Base-by-base conservation (phyloP, 1,140 invertebrate genomes). In the Meloidogyne floridensis region DNA sequence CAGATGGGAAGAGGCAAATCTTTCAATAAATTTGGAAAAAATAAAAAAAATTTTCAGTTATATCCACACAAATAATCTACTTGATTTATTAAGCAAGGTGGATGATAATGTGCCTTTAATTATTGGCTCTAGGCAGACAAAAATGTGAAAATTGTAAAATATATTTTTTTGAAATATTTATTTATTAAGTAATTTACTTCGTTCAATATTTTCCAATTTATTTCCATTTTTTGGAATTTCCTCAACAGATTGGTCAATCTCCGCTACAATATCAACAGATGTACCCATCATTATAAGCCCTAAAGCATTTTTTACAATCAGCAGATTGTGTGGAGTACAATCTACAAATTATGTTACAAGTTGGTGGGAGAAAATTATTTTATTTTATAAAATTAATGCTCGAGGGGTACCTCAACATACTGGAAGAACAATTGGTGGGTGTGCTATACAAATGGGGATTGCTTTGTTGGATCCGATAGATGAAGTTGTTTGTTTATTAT, bases 11-110 rank as follows among this genome's bases (percentile, higher is more conserved):
- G 6, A 79, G 77, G 77, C 42, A 75, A 32, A 43, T 13, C 20
- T 32, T 32, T 32, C 18, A 3, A 42, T 9, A 42, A 11, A 75
- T 13, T 51, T 5, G 51, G 10, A 32, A 32, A 20, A 56, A 53
- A 42, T 6, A 54, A 54, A 15, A 77, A 56, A 56, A 77, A 54
- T n/a, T 54, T 72, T 7, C 8, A 79, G 77, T 47, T 79, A 79
- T 71, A 2, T 79, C 6, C 77, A 79, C 59, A 65, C 51, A 11
- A 72, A 65, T 10, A 79, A 79, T 79, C n/a, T 79, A 65, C 65
- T 7, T 72, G 10, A 42, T 71, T 72, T 79, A 18, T 79, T 79
- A 51, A 9, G 11, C 8, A 69, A n/a, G 11, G 59, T 79, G 20
- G 59, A 79, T 71, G 43, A 43, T 3, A 71, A 18, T 71, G 77